phyloP scores from a whole-genome alignment of 2,113 vertebrate species.

The Mus pahari region DNA sequence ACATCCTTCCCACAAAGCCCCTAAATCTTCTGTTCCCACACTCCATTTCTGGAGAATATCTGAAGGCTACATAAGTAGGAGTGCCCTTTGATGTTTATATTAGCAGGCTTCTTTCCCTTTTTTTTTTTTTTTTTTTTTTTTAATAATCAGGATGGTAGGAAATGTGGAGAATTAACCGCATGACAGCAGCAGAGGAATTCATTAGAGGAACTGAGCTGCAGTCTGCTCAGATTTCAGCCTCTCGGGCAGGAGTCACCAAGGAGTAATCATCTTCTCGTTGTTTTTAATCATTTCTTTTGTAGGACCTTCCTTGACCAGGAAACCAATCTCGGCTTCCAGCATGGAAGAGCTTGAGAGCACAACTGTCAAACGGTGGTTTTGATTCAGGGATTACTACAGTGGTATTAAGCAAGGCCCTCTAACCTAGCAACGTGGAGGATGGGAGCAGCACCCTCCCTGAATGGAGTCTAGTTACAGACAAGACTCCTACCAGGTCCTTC shows the following conservation, averaged over 20 bases:
- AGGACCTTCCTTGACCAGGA: conserved; percentile 76
- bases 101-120: conserved; percentile 79
- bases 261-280: conserved; percentile 79
- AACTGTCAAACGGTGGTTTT: conserved; percentile 64
- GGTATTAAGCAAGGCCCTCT: conserved; percentile 66
- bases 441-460: neutral
- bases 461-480: neutral
- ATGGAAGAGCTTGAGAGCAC: conserved; percentile 75
- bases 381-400: conserved; percentile 61
- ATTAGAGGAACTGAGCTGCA: conserved; percentile 81
- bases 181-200: conserved; percentile 84
- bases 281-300: conserved; percentile 84
- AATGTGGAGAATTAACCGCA: conserved; percentile 84
- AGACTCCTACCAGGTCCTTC: neutral
- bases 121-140: conserved; percentile 70
- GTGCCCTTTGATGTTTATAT: conserved; percentile 83
- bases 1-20: neutral
- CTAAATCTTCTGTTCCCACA: conserved; percentile 71
- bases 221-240: conserved; percentile 83
- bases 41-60: conserved; percentile 79
- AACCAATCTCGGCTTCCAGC: conserved; percentile 69
- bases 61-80: conserved; percentile 72
- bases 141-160: conserved; percentile 81
- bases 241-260: conserved; percentile 76
- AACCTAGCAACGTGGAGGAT: neutral